Percentiles rank a stretch among this genome's conserved stretches.
Conservation (phyloP, 2,797 vertebrate genomes). For the Myripristis murdjan region DNA sequence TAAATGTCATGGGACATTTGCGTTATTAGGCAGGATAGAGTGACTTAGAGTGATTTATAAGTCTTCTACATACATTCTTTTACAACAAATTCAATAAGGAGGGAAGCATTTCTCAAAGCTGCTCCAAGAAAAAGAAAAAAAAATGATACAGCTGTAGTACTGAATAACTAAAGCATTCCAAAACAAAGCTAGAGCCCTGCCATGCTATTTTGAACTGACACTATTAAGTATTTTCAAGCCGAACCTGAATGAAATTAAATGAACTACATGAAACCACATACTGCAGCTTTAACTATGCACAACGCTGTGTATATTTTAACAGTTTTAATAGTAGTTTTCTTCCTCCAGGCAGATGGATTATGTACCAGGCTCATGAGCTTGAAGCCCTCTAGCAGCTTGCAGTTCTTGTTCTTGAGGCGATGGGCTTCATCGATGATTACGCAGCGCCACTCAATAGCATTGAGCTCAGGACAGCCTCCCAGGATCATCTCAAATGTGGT, state of each 20-base stretch:
- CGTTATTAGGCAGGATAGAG: neutral
- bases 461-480: constrained; percentile 96
- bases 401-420: constrained; percentile 99
- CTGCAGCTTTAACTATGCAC: neutral
- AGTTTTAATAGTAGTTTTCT: neutral
- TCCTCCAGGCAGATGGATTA: constrained; percentile 1
- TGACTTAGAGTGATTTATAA: too few species aligned
- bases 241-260: too few species aligned
- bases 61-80: too few species aligned
- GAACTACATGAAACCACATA: too few species aligned
- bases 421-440: constrained; percentile 99
- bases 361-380: constrained; percentile 98
- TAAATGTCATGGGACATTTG: neutral
- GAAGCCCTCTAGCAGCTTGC: constrained; percentile 97
- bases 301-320: neutral
- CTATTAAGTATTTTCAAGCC: too few species aligned
- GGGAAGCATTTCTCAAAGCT: too few species aligned
- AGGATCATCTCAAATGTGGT: constrained; percentile 99
- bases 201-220: too few species aligned
- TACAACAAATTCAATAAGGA: too few species aligned
- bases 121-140: too few species aligned
- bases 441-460: constrained; percentile 98
- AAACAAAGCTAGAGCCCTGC: too few species aligned
- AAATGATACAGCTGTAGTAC: too few species aligned
- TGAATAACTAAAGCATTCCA: too few species aligned